Base-by-base conservation (phyloP, 2,797 vertebrate species). In the Rhabdophis nuchalis region DNA sequence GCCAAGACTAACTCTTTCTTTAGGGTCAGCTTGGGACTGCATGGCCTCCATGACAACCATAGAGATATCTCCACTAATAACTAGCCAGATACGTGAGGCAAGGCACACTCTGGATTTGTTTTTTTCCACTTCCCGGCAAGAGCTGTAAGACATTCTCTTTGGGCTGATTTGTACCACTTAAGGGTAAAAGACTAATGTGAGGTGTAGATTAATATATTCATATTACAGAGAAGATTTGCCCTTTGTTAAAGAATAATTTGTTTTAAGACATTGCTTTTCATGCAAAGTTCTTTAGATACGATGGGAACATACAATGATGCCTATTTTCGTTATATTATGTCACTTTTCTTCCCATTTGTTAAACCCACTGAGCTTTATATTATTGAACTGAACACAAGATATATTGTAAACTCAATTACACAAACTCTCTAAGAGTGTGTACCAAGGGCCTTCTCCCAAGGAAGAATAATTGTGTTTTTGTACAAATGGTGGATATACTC, bases 11-110 rank as follows among this genome's bases (percentile, higher is more conserved):
- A 56, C 58, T 92, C 72, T 82, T 82, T 23, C 77, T 89, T 92
- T 52, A 89, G 87, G 87, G 72, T 92, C 91, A 92, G 41, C 86
- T 88, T 91, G 60, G 91, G 91, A 92, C 64, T 60, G 77, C 86
- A 88, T 58, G 41, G 86, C 64, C 54, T 92, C 91, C 87, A 89
- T 89, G 82, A 92, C 88, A 89, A 82, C 77, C 77, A 85, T 89
- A 16, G 77, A 64, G 25, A 86, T 92, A 64, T 85, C 58, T 89
- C 88, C 77, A 89, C 53, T 92, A 61, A 92, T 89, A 89, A 85
- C 91, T 89, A 86, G 57, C 56, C 46, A 86, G 88, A 89, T 53
- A 92, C 10, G 41, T 88, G 86, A 82, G 64, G 57, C 41, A 88
- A 61, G 50, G 72, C 56, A 89, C 50, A 92, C 41, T 58, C 61